A percentile compares a stretch with the other conserved stretches of the same genome.
These are phyloP conservation scores for Myocastor coypus DNA, from an alignment of 2,113 vertebrate genomes.

Conservation along the genomic window DNA sequence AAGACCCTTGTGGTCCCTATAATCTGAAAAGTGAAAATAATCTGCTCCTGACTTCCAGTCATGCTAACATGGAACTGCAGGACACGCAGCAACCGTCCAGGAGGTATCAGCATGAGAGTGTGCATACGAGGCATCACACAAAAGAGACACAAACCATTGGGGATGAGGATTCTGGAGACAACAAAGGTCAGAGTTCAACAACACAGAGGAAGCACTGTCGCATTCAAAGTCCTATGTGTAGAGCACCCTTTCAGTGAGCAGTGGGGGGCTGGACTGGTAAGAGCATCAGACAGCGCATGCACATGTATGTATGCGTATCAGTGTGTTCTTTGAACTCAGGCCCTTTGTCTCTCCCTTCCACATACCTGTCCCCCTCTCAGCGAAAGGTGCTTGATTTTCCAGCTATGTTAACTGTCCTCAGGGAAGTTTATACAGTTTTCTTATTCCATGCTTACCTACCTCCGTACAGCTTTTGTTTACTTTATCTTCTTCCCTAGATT, in stretches of 20 bases:
- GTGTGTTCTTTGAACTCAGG: neutral
- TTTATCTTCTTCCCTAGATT: neutral
- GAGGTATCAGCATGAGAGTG: neutral
- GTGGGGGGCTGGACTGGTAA: neutral
- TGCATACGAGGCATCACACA: neutral
- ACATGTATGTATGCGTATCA: neutral
- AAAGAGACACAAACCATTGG: neutral
- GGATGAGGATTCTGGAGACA: neutral
- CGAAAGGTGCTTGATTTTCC: neutral
- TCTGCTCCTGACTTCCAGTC: neutral
- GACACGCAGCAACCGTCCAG: neutral
- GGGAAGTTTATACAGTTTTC: neutral
- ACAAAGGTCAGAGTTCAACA: neutral
- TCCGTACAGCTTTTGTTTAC: neutral
- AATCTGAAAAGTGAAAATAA: neutral
- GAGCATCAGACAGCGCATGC: neutral
- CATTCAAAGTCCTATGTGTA: accelerated
- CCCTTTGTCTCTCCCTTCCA: neutral
- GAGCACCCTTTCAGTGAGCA: neutral
- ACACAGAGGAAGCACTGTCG: neutral
- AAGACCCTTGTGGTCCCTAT: constrained; percentile 53
- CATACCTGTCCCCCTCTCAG: neutral
- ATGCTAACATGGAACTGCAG: neutral
- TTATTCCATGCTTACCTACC: neutral
- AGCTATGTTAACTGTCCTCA: neutral